Evolutionary conservation across 2,888 invertebrate genomes (phyloP).

Genomic region (Lepidochrysops patricia): DNA sequence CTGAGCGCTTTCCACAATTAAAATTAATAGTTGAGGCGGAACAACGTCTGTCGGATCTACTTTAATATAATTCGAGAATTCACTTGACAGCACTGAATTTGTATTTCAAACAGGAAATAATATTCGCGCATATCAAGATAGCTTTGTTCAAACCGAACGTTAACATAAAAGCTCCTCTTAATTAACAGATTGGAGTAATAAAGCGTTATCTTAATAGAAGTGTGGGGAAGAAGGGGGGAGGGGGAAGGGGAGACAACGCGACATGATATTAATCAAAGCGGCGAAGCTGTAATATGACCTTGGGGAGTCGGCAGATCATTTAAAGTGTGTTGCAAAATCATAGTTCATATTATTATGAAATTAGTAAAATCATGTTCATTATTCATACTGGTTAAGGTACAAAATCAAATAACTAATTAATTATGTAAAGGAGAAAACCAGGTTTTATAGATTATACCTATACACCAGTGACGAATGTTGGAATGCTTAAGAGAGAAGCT

Average conservation of each 20-base stretch:
- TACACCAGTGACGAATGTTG: too few relatives aligned
- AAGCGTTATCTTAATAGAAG: conserved; percentile 11
- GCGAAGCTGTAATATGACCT: conserved; percentile 10
- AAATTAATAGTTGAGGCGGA: too few relatives aligned
- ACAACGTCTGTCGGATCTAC: too few relatives aligned
- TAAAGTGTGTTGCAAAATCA: background rate
- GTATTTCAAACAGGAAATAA: background rate
- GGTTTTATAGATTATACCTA: too few relatives aligned
- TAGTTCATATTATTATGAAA: background rate
- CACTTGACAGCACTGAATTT: background rate
- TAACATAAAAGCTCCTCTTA: conserved; percentile 4
- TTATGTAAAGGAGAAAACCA: too few relatives aligned
- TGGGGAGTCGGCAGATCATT: conserved; percentile 8
- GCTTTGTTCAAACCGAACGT: conserved; percentile 8
- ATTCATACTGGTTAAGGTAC: too few relatives aligned
- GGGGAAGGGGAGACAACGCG: background rate
- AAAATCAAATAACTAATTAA: too few relatives aligned
- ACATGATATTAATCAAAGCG: conserved; percentile 14
- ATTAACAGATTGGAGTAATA: conserved; percentile 12
- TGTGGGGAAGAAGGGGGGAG: background rate
- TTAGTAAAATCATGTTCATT: too few relatives aligned
- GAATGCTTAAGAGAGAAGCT: too few relatives aligned
- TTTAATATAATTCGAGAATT: background rate
- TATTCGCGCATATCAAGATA: background rate
- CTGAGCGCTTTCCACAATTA: too few relatives aligned